phyloP scores from a whole-genome alignment of 2,888 invertebrate genomes.

The Smittia aterrima region DNA sequence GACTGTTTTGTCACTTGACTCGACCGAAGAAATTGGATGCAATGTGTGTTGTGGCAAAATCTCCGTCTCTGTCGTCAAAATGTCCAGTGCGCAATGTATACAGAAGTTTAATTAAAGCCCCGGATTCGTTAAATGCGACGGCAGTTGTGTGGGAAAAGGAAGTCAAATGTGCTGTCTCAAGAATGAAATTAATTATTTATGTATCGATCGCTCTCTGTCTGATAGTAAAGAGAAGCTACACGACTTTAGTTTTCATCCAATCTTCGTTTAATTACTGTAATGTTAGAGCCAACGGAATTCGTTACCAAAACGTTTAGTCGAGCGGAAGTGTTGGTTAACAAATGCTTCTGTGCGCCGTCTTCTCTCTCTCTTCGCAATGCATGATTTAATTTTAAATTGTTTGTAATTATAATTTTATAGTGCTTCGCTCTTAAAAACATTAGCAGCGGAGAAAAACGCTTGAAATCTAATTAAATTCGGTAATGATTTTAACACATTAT shows the following conservation, averaged over 20 bases:
- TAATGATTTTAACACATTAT: background rate
- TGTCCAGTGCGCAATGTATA: background rate
- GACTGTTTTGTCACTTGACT: background rate
- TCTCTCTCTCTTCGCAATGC: background rate
- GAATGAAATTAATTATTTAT: background rate
- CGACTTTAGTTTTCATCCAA: too few species aligned
- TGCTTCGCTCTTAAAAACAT: background rate
- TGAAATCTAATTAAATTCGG: background rate
- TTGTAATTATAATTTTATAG: constrained; percentile 13
- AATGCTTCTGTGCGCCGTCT: background rate
- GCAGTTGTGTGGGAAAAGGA: background rate
- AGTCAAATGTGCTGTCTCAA: background rate
- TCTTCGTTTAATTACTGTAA: background rate
- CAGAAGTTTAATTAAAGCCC: background rate
- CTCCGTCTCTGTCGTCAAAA: background rate
- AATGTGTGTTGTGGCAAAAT: background rate
- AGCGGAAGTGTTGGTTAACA: background rate
- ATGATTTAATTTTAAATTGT: background rate
- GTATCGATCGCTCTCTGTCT: too few species aligned
- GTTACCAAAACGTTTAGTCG: background rate
- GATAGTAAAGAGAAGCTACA: too few species aligned
- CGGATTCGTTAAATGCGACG: too few species aligned
- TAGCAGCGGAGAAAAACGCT: background rate
- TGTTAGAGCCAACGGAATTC: background rate
- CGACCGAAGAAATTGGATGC: background rate